Evolutionary conservation across 2,797 vertebrate species (phyloP), one percentile per base, ranked within the genome.

Genomic region (Enteromius anoplus): DNA sequence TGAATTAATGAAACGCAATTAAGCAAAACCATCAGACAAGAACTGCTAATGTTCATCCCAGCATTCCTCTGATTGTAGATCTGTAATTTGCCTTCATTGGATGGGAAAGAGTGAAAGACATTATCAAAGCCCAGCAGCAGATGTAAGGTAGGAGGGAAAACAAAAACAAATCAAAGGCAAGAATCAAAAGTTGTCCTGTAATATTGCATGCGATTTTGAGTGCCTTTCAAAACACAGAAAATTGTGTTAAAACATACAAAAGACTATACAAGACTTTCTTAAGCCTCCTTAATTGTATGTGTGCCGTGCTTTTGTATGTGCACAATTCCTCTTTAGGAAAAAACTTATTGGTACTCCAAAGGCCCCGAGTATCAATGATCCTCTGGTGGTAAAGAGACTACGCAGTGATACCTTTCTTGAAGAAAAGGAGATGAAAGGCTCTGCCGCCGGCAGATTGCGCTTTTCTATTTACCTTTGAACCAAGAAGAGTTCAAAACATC

Each of bases 1-100:
- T 55, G 53, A 81, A 81, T 60, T 49, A 51, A 81, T 73, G n/a
- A 75, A 49, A 75, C 4, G 10, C 47, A 82, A 81, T 65, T 21
- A 55, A 73, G 64, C 69, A 75, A 55, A 66, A 62, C 47, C 37
- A 55, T 66, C 32, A 82, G 19, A 21, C 32, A 65, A 37, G 11
- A 6, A 14, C 23, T 58, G 45, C 60, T 75, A 47, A 82, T 40
- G 23, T 75, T 51, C 14, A 65, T 37, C 21, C 12, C 8, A 1
- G 42, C 55, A 40, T 73, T 81, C 9, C 42, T 81, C 4, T 1
- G 21, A 65, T 49, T 71, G 72, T 34, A 62, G 19, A 47, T 29
- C 21, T 68, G 29, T 68, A 66, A 66, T 53, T 68, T 66, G 19
- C 2, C 3, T 51, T 65, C 17, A 51, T 64, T 72, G 69, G 29